These are phyloP conservation scores for Cryptus viduatorius DNA, from an alignment of 2,888 invertebrate species.

Conservation along the genomic window DNA sequence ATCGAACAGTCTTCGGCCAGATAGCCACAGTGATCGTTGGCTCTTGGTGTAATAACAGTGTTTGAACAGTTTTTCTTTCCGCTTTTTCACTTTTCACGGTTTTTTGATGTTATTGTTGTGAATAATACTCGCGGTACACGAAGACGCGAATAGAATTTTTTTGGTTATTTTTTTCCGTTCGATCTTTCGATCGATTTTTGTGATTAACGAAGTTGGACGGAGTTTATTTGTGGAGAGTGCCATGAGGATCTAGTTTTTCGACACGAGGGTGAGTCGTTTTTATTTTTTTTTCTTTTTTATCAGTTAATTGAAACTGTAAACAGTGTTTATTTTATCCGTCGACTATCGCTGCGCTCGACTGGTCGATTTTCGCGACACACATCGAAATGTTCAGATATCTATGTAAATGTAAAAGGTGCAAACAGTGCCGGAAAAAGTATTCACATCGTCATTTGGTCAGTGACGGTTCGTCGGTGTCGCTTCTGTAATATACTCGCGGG, in stretches of 20 bases:
- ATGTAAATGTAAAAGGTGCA: background rate
- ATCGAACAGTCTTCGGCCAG: conserved; percentile 66
- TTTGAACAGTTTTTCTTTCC: conserved; percentile 24
- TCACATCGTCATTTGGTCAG: background rate
- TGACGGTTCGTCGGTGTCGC: background rate
- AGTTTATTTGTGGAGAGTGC: conserved; percentile 74
- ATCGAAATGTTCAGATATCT: too few relatives aligned
- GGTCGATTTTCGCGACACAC: too few relatives aligned
- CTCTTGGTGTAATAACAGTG: conserved; percentile 47
- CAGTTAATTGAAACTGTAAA: background rate
- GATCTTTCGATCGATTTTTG: background rate
- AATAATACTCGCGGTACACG: conserved; percentile 52
- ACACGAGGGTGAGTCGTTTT: conserved; percentile 71
- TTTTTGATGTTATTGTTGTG: conserved; percentile 19
- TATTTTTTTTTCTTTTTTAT: background rate
- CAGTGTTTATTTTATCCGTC: background rate
- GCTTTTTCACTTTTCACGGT: conserved; percentile 1
- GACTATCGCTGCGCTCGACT: background rate
- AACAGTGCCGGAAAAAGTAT: background rate
- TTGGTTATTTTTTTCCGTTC: conserved; percentile 24
- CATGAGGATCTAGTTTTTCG: conserved; percentile 78
- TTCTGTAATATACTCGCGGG: conserved; percentile 66
- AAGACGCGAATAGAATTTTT: conserved; percentile 34
- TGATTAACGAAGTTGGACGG: conserved; percentile 49
- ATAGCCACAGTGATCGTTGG: conserved; percentile 62